Base-by-base conservation (phyloP, 2,113 vertebrate genomes). In the Dinomys branickii region DNA sequence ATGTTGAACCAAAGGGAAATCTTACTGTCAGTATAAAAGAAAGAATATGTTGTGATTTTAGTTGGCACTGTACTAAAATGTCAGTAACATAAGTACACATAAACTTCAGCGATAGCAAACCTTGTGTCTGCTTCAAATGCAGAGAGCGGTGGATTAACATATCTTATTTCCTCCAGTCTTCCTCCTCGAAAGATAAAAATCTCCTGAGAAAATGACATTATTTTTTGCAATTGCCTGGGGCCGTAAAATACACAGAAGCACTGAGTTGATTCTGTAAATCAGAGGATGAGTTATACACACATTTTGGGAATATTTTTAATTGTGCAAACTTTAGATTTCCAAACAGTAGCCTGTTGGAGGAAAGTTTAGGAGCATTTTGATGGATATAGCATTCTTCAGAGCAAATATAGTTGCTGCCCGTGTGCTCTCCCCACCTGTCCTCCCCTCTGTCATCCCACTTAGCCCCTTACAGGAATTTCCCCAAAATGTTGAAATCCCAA, bases 131-230 rank as follows among this genome's bases (percentile, higher is more conserved):
- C 56, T 96, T 87, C 63, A 87, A 80, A 89, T 80, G 81, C n/a
- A 81, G 58, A 92, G 81, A 47, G 24, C 35, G 82, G 35, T 93
- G 56, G 26, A 91, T 97, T 93, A 83, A 88, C 90, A 83, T 97
- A 96, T 95, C 82, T 95, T 95, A 78, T 93, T 97, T 97, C 85
- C 85, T 93, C 78, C 80, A 35, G 88, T 94, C 82, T 97, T 95
- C 78, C 83, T 96, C 41, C 73, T 78, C 3, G 47, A 73, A 94
- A 92, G 97, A 97, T 92, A 94, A 97, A 96, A 91, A 92, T 93
- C 58, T 90, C 59, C 88, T 85, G 44, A 93, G 89, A 95, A 96
- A 94, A 94, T 87, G 86, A 87, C 35, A 5, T 86, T 91, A 78
- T 73, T 92, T 92, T 94, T 87, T 65, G 88, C 94, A 95, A 78